phyloP scores from a whole-genome alignment of 2,888 invertebrate species.

The Diaperis boleti region DNA sequence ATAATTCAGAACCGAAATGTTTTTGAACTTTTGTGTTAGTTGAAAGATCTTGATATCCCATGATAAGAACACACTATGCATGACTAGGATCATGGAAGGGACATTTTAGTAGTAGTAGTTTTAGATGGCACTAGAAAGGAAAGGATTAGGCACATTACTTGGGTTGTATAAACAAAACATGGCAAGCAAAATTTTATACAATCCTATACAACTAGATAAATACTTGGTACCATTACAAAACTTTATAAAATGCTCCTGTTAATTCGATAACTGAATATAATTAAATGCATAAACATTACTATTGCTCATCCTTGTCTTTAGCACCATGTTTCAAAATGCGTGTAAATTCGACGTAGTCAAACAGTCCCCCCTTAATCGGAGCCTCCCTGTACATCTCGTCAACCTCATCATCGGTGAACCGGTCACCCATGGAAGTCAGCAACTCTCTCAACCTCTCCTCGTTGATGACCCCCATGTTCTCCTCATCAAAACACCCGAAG shows the following conservation, averaged over 20 bases:
- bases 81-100: too few relatives aligned
- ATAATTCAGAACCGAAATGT: too few relatives aligned
- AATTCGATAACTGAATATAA: not conserved
- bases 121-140: not conserved
- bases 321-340: conserved; percentile 99
- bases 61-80: too few relatives aligned
- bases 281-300: conserved; percentile 48
- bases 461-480: conserved; percentile 90
- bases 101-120: too few relatives aligned
- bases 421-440: conserved; percentile 97
- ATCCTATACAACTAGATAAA: not conserved
- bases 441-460: conserved; percentile 96
- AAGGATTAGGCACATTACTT: too few relatives aligned
- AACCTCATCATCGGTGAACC: conserved; percentile 97
- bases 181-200: not conserved
- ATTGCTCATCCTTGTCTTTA: conserved; percentile 97
- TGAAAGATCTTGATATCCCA: too few relatives aligned
- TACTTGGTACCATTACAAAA: not conserved
- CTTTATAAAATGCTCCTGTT: not conserved
- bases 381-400: conserved; percentile 99
- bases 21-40: too few relatives aligned
- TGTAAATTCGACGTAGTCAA: conserved; percentile 98
- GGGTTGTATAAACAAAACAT: not conserved
- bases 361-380: conserved; percentile 93
- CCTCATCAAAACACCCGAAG: conserved; percentile 99